phyloP scores from a whole-genome alignment of 1,140 invertebrate genomes.

The Maconellicoccus hirsutus region DNA sequence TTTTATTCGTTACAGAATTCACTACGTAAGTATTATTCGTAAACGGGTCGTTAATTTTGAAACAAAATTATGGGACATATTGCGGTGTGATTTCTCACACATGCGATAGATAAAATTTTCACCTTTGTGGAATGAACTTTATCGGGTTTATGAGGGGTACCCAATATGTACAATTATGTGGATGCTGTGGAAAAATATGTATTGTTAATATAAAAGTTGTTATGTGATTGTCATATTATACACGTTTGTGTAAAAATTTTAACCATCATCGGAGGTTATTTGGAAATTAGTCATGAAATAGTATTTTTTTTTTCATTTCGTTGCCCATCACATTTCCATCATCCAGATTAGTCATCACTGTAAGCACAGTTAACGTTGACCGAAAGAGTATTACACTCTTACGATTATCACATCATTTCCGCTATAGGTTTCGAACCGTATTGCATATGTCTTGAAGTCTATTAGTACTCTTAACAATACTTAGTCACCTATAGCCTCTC shows the following conservation, averaged over 20 bases:
- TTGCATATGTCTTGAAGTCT: neutral
- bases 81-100: neutral
- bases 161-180: no score
- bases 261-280: no score
- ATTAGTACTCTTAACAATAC: constrained; percentile 5
- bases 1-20: neutral
- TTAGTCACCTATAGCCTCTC: neutral
- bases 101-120: neutral
- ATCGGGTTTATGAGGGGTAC: neutral
- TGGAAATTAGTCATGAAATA: no score
- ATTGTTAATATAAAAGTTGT: no score
- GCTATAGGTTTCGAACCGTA: constrained; percentile 2
- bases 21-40: neutral
- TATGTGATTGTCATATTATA: no score
- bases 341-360: neutral
- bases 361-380: neutral
- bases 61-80: constrained; percentile 5
- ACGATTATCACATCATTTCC: neutral
- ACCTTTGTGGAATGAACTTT: neutral
- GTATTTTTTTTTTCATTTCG: no score
- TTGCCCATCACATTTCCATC: neutral
- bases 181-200: no score
- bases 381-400: neutral
- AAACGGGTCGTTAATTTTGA: constrained; percentile 13
- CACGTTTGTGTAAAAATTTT: no score